Conservation (phyloP, 1,140 invertebrate genomes). For the Drosophila micromelanica region DNA sequence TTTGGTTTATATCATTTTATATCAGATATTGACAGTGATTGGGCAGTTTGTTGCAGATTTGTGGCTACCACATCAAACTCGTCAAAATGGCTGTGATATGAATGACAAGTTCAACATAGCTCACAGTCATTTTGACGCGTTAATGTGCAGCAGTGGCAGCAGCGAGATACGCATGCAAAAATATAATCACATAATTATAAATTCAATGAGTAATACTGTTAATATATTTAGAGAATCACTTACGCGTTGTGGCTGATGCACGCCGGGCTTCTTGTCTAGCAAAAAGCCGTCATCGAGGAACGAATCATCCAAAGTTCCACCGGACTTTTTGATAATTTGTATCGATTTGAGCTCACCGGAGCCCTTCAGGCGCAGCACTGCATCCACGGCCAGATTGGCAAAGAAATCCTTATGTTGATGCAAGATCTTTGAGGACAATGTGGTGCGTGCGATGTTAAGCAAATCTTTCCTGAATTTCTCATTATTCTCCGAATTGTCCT, state of each 20-base stretch:
- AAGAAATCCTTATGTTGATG: slow-evolving; percentile 99
- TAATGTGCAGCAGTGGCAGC: slow-evolving; percentile 42
- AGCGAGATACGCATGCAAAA: neutral
- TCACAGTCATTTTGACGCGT: slow-evolving; percentile 82
- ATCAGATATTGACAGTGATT: neutral
- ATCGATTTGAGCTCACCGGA: slow-evolving; percentile 98
- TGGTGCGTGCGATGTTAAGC: slow-evolving; percentile 98
- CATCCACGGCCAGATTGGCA: slow-evolving; percentile 97
- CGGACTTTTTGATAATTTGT: slow-evolving; percentile 98
- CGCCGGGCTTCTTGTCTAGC: slow-evolving; percentile 97
- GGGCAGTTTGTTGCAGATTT: slow-evolving; percentile 16
- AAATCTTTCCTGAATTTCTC: slow-evolving; percentile 94
- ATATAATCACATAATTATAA: neutral
- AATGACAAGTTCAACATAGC: slow-evolving; percentile 61
- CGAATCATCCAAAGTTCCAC: slow-evolving; percentile 96
- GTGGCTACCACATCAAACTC: slow-evolving; percentile 74
- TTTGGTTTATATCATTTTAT: neutral
- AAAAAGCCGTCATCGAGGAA: slow-evolving; percentile 99
- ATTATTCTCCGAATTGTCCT: slow-evolving; percentile 92
- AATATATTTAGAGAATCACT: slow-evolving; percentile 18
- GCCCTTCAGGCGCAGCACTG: slow-evolving; percentile 97
- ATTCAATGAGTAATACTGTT: slow-evolving; percentile 1
- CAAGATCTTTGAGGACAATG: slow-evolving; percentile 99
- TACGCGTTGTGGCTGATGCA: slow-evolving; percentile 92
- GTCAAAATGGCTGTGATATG: slow-evolving; percentile 85